Base-by-base conservation (phyloP, 2,113 vertebrate species). In the Phylloscopus trochilus region DNA sequence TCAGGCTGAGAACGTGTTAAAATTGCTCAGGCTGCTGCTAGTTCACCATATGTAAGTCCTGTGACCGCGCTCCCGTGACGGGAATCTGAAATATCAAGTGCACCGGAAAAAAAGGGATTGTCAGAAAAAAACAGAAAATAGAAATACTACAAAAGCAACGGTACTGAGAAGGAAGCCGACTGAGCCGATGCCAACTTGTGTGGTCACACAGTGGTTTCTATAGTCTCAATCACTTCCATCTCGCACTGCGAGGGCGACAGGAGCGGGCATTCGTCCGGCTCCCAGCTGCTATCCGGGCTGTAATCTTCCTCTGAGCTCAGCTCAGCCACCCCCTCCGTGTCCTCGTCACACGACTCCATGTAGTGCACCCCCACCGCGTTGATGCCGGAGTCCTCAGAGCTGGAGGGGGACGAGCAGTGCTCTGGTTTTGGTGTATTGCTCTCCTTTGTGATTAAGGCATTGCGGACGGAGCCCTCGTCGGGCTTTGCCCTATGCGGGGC, bases 151-250 rank as follows among this genome's bases (percentile, higher is more conserved):
- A 97, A 97, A 96, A 85, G 90, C 63, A 51, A 53, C 91, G 14
- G 51, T 92, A 77, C 56, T 94, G 93, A 89, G 91, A 63, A 93
- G 93, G 91, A 94, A 80, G 43, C 4, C 90, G 85, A 60, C 75
- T 17, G 31, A 23, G 80, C 8, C 15, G 20, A 18, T 14, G 47
- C 66, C 88, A 7, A 20, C 80, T 58, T 4, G 26, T 28, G 1
- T 19, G 39, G 41, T 99, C 98, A 99, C 97, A 99, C 99, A 62
- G 99, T 99, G 96, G 99, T 99, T 98, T 99, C 99, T 83, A 99
- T 99, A 78, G 99, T 99, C 97, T 99, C 99, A 5, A 99, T 99
- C 97, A 99, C 99, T 95, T 99, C 99, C 97, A 99, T 98, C 76
- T 98, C 98, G 1, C 99, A 99, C 97, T 99, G 99, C 5, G 99